A percentile compares a stretch with the other conserved stretches of the same genome.
These are phyloP conservation scores for Serinus canaria DNA, from an alignment of 2,113 vertebrate genomes.

Conservation along the genomic window DNA sequence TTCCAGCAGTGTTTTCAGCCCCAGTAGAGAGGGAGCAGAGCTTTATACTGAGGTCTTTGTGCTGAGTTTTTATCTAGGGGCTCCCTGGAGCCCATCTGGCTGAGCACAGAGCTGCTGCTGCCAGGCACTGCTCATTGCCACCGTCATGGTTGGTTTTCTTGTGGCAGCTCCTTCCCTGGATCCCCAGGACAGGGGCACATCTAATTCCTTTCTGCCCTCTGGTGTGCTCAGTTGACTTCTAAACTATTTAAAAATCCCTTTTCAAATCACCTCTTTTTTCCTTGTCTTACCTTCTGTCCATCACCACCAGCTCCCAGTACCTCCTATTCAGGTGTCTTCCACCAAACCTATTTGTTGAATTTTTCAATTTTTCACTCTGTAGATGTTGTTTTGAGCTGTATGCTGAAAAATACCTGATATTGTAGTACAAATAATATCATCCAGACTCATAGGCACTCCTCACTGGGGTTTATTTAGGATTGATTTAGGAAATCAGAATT, in stretches of 20 bases:
- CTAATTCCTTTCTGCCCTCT: background rate
- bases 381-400: background rate
- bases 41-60: conserved; percentile 23
- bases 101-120: background rate
- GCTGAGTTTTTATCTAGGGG: background rate
- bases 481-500: background rate
- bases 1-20: conserved; percentile 24
- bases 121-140: fast-evolving
- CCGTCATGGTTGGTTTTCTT: background rate
- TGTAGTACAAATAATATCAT: background rate
- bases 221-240: background rate
- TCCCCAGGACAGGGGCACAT: background rate
- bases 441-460: background rate
- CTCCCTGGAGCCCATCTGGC: fast-evolving
- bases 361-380: background rate
- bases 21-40: background rate
- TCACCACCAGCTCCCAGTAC: background rate
- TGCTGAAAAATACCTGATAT: background rate
- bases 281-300: background rate
- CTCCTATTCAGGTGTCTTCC: background rate
- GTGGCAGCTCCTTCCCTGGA: background rate
- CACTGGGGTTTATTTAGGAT: background rate
- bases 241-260: background rate
- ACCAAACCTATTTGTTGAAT: background rate
- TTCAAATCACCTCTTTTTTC: background rate